Evolutionary conservation across 2,797 vertebrate genomes (phyloP), one percentile per base, ranked within the genome.

Genomic region (Liasis olivaceus): DNA sequence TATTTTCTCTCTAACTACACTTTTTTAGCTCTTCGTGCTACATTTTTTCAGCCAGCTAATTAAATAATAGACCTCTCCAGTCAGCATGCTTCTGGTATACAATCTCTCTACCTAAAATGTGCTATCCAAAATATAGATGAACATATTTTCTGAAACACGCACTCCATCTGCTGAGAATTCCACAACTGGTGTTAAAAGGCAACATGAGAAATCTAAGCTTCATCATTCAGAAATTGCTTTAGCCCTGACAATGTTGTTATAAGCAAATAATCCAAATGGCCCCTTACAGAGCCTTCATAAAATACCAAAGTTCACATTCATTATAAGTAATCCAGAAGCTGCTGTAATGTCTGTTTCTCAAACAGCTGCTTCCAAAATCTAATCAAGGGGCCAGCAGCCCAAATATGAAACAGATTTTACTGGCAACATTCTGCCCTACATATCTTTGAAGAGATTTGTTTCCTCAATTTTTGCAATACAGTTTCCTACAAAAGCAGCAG

Each of bases 11-110:
- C 6, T 8, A 51, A 81, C n/a, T 36, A 3, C 14, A 54, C 4
- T 31, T 26, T 72, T n/a, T 8, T 42, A 64, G 15, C 54, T 14
- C 56, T 59, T 89, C 31, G 59, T n/a, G 72, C 1, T 17, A 5
- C 9, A 77, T 47, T 22, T 89, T 62, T 91, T 36, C 69, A 85
- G 85, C 85, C 90, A 91, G 62, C 13, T 93, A 89, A 88, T 91
- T 47, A 85, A 93, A 28, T 72, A 56, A 62, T 31, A 84, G 36
- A 20, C 28, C 54, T 62, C 77, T 20, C 85, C 69, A 72, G n/a
- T 63, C 42, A 77, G 72, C n/a, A 36, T 9, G 54, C 84, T 89
- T 42, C n/a, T 42, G 3, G 24, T 64, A 56, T 51, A 81, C 36
- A 26, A 26, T 62, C 77, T 91, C 66, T 66, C 51, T 22, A 69